Base-by-base conservation (phyloP, 2,113 vertebrate species). In the Apodemus sylvaticus region DNA sequence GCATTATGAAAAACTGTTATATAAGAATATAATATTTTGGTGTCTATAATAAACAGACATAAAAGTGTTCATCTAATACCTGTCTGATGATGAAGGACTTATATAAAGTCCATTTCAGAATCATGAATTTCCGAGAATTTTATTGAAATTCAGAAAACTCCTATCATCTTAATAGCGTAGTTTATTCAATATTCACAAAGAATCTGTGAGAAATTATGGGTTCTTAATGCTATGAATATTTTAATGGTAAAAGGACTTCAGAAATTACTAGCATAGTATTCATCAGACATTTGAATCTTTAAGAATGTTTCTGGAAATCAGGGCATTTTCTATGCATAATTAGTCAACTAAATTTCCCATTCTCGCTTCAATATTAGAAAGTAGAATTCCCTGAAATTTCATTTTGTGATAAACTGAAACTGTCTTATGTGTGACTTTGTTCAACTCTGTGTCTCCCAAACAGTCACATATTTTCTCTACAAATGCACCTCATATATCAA, bases 51-150 rank as follows among this genome's bases (percentile, higher is more conserved):
- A 66, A 22, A 20, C 7, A 42, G 17, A 87, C 0, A n/a, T 45
- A 3, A 19, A n/a, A 78, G 74, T 26, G 14, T 14, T 53, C 68
- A 2, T 64, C 31, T n/a, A 34, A 48, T 3, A 3, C 68, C 26
- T 78, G 10, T 9, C 20, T 90, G 16, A 34, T 68, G 48, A 68
- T 7, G 36, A 0, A 85, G 24, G 31, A 7, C 14, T 93, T 81
- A 66, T 36, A 42, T 64, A 64, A 29, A 73, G 68, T 71, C 19
- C 39, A 34, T 70, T 4, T 68, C 39, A 53, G 22, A 64, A 48
- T 77, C 48, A 90, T 51, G 20, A 81, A 8, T 64, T 93, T 64
- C 58, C 48, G 86, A 94, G n/a, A 74, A 71, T 94, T 76, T 86
- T 91, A 51, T 91, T 85, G 36, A 34, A 87, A 36, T 71, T 19